Evolutionary conservation across 2,113 vertebrate species (phyloP).

Genomic region (Furnarius figulus): DNA sequence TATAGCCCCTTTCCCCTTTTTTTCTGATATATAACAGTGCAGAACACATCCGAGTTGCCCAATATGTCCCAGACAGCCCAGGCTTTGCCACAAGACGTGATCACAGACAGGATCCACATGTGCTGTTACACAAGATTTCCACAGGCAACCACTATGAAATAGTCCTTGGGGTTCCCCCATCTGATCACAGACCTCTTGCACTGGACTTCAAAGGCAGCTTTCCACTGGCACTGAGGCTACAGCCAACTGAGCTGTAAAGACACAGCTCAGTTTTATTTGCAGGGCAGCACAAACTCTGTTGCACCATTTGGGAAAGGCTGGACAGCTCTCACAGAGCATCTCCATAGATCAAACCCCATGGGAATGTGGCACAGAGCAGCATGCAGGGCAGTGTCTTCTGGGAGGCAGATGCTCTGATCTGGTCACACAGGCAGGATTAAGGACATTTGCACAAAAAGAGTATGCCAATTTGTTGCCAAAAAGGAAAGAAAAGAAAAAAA

Average conservation of each 20-base stretch:
- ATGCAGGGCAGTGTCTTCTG: background rate
- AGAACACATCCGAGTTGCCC: background rate
- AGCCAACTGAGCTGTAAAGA: background rate
- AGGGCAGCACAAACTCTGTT: background rate
- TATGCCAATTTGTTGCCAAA: background rate
- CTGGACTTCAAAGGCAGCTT: background rate
- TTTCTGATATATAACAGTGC: background rate
- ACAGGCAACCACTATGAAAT: background rate
- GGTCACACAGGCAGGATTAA: background rate
- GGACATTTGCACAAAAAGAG: background rate
- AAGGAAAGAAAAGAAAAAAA: background rate
- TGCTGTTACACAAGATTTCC: background rate
- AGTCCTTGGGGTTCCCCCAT: background rate
- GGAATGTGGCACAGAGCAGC: background rate
- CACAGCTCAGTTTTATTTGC: background rate
- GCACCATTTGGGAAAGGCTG: background rate
- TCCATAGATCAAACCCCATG: background rate
- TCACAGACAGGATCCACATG: background rate
- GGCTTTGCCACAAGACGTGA: background rate
- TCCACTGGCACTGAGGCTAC: background rate
- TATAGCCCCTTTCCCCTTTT: background rate
- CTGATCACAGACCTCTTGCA: background rate
- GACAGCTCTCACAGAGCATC: background rate
- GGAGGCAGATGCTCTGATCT: background rate
- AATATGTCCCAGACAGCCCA: background rate